phyloP scores from a whole-genome alignment of 2,113 vertebrate species.

The Tupaia tana region DNA sequence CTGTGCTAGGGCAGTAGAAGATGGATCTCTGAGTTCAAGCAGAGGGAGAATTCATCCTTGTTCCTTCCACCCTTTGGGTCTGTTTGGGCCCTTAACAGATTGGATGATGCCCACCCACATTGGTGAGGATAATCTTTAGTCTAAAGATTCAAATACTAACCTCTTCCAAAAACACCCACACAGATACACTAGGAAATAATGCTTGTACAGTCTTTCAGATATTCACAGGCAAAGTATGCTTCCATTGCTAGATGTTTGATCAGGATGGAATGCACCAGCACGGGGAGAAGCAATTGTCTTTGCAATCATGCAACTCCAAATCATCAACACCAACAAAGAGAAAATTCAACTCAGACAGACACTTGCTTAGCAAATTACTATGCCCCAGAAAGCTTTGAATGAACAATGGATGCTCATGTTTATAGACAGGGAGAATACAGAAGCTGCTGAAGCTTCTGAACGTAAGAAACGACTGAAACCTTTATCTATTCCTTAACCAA shows the following conservation, averaged over 20 bases:
- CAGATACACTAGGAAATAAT: neutral
- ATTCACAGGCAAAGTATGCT: neutral
- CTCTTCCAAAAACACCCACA: neutral
- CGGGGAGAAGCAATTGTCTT: neutral
- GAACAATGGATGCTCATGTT: neutral
- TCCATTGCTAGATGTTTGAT: neutral
- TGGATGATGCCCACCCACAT: neutral
- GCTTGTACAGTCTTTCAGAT: neutral
- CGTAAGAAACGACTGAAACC: neutral
- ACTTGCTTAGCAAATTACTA: neutral
- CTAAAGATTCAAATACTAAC: neutral
- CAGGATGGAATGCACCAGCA: neutral
- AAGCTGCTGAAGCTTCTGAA: neutral
- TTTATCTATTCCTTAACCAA: neutral
- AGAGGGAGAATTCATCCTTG: neutral
- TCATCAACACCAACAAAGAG: neutral
- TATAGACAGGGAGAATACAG: neutral
- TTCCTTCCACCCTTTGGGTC: neutral
- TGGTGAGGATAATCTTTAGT: neutral
- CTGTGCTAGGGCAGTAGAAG: neutral
- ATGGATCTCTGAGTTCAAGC: neutral
- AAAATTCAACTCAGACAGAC: slow-evolving; percentile 7
- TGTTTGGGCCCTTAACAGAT: neutral
- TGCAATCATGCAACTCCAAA: neutral
- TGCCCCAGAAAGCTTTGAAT: neutral